phyloP scores from a whole-genome alignment of 2,797 vertebrate genomes.

The Cossypha niveicapilla region DNA sequence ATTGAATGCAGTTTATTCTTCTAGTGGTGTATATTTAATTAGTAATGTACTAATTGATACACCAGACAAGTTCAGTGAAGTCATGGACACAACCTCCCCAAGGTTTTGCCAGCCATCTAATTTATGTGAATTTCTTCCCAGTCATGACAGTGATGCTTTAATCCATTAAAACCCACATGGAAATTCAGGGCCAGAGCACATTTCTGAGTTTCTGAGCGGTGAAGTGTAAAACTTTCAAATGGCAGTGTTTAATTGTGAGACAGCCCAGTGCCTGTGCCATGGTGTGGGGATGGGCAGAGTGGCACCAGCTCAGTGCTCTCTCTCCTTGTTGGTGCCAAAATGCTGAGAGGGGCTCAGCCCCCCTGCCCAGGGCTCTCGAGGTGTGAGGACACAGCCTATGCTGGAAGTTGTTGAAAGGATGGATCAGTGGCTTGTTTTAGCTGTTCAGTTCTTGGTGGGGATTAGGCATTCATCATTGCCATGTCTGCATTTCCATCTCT shows the following conservation, averaged over 20 bases:
- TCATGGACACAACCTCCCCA: neutral
- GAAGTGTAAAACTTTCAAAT: neutral
- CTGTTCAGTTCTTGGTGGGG: neutral
- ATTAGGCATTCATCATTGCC: neutral
- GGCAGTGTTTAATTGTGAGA: neutral
- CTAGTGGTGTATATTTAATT: neutral
- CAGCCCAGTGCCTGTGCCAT: neutral
- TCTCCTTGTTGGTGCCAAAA: rapidly evolving
- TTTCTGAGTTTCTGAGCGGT: neutral
- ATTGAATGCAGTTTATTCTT: neutral
- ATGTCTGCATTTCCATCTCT: neutral
- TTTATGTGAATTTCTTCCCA: neutral
- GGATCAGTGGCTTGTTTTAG: neutral
- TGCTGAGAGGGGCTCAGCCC: neutral
- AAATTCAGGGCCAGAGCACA: neutral
- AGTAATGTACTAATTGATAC: neutral
- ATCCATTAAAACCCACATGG: neutral
- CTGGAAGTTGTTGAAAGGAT: neutral
- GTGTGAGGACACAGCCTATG: too few species aligned
- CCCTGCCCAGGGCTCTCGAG: rapidly evolving
- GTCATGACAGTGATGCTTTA: neutral
- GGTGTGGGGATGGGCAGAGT: neutral
- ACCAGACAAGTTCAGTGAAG: neutral
- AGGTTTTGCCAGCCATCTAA: neutral
- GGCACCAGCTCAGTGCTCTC: neutral